Base-by-base conservation (phyloP, 2,888 invertebrate species). In the Ashinkailepas kermadecensis region DNA sequence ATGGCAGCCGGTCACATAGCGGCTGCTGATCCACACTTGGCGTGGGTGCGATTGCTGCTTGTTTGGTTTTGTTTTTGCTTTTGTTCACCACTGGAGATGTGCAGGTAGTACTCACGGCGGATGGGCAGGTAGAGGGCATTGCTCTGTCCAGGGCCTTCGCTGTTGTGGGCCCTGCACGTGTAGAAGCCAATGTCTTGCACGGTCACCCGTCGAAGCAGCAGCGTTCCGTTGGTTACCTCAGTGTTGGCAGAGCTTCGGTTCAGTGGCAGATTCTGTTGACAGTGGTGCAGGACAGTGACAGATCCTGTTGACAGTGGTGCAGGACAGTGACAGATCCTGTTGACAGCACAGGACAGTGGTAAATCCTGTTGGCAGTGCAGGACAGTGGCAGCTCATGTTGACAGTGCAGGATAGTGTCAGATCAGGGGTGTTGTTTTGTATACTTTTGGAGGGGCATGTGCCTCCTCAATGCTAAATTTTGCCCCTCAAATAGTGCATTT, bases 101-200 rank as follows among this genome's bases (percentile, higher is more conserved):
- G 39, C 39, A 39, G 4, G n/a, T 11, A 8, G 1, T 1, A 82
- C 83, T 83, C 74, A 83, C 83, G 83, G 15, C 39, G 80, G 70
- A 83, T 65, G 18, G 25, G 59, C 9, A 83, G 80, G 25, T 57
- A 65, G 39, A 83, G 57, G n/a, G 80, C 57, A 21, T 80, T 81
- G 78, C 83, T 83, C 25, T 64, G 81, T 39, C 81, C 62, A 23
- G 58, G 23, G 13, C 83, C 83, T 39, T 83, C 82, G 0, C 67
- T 57, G 82, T 82, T 83, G 79, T 78, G 83, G 18, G 83, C 83
- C 11, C 81, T 67, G 80, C 83, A 83, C 78, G 83, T 81, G 64
- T 82, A 83, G 62, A 18, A 15, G n/a, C 81, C 82, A 18, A 81
- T 80, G 70, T 83, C 82, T 39, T 81, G 25, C 57, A 64, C 80